Conservation (phyloP, 2,113 vertebrate species). For the Poicephalus meyeri region DNA sequence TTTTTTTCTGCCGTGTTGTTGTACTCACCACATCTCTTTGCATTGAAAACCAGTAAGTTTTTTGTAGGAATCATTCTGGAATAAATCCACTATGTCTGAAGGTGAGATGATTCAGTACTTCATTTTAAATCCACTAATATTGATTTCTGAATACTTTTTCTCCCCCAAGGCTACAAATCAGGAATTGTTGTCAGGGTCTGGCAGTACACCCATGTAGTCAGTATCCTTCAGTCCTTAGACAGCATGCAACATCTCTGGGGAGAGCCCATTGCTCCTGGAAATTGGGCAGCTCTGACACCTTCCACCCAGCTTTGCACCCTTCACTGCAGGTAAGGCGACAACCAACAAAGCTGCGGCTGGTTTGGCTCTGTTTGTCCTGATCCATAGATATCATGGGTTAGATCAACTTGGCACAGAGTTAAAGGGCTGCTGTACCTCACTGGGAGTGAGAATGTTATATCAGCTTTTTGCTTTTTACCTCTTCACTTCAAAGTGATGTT, state of each 20-base stretch:
- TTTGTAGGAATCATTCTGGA: not conserved
- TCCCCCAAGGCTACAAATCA: not conserved
- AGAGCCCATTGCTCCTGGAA: not conserved
- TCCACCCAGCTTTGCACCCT: not conserved
- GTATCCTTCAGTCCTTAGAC: not conserved
- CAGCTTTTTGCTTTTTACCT: not conserved
- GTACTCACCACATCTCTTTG: not conserved
- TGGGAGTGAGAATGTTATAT: not conserved
- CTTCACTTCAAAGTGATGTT: not conserved
- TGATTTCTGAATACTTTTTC: not conserved
- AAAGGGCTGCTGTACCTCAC: not conserved
- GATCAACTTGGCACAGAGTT: not conserved
- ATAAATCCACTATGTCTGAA: not conserved
- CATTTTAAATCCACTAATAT: constrained; percentile 41
- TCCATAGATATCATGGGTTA: fast-evolving
- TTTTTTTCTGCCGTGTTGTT: not conserved
- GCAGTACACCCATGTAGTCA: not conserved
- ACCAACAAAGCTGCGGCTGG: not conserved
- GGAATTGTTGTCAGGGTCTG: not conserved
- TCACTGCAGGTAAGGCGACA: not conserved
- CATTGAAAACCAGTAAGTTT: not conserved
- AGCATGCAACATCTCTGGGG: not conserved
- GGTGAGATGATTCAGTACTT: constrained; percentile 11
- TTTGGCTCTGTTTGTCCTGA: not conserved
- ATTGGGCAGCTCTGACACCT: not conserved